Evolutionary conservation across 2,113 vertebrate genomes (phyloP).

Genomic region (Oreochromis niloticus): DNA sequence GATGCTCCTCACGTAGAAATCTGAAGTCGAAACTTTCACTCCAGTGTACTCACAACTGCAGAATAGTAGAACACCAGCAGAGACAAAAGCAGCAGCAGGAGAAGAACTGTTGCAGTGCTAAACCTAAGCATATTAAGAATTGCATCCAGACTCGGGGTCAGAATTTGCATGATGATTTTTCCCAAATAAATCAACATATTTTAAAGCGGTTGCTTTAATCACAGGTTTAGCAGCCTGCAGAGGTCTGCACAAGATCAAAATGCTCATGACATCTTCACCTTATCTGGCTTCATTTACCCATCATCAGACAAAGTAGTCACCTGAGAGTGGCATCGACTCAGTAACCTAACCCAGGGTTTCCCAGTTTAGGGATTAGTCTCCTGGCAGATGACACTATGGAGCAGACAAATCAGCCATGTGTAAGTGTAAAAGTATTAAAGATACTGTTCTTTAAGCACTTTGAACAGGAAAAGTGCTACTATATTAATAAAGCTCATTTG

Average conservation of each 20-base stretch:
- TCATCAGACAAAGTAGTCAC: not conserved
- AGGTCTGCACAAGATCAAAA: not conserved
- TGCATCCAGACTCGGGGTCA: not conserved
- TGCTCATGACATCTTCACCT: not conserved
- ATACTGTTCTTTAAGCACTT: not conserved
- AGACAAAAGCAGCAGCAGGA: not conserved
- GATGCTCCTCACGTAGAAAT: not conserved
- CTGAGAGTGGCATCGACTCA: not conserved
- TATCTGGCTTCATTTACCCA: not conserved
- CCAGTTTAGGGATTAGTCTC: not conserved
- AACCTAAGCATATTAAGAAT: not conserved
- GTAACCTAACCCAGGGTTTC: not conserved
- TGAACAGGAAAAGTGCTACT: not conserved
- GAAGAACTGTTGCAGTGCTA: not conserved
- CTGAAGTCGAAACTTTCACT: not conserved
- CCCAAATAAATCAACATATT: not conserved
- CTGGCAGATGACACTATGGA: not conserved
- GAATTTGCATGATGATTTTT: not conserved
- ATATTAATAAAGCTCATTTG: not conserved
- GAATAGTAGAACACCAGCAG: not conserved
- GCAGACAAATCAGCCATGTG: not conserved
- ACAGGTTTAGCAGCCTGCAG: not conserved
- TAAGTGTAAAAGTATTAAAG: not conserved
- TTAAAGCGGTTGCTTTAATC: not conserved
- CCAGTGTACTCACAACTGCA: not conserved